Conservation (phyloP, 2,113 vertebrate species). For the Lophura nycthemera region DNA sequence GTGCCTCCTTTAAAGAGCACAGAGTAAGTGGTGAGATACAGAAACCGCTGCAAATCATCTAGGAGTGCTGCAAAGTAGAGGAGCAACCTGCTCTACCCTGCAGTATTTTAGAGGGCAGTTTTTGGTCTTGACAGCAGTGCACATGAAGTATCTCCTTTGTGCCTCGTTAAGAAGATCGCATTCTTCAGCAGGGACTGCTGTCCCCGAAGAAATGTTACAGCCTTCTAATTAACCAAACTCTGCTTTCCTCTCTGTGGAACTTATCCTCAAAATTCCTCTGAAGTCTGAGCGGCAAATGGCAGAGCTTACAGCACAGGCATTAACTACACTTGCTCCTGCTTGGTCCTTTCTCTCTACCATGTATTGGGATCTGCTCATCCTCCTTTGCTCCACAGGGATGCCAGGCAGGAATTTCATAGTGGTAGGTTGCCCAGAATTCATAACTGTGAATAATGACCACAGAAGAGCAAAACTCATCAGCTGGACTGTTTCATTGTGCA, state of each 20-base stretch:
- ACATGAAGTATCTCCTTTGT: fast-evolving
- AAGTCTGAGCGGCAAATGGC: fast-evolving
- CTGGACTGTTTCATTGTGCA: fast-evolving
- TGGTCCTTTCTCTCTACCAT: neutral
- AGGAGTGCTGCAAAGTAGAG: fast-evolving
- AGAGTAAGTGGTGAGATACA: fast-evolving
- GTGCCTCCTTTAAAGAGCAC: fast-evolving
- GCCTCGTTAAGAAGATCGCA: fast-evolving
- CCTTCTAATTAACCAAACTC: fast-evolving
- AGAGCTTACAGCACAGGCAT: fast-evolving
- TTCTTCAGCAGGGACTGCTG: too few relatives aligned
- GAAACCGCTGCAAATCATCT: fast-evolving
- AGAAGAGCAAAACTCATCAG: neutral
- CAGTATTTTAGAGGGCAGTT: fast-evolving
- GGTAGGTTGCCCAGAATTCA: too few relatives aligned
- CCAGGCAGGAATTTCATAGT: neutral
- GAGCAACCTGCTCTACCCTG: fast-evolving
- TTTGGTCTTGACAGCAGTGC: fast-evolving
- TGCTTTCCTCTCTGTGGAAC: fast-evolving
- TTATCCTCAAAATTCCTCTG: fast-evolving
- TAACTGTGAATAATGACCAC: fast-evolving
- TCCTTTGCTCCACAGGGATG: neutral
- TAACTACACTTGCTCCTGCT: fast-evolving
- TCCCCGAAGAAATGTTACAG: fast-evolving
- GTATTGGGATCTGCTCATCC: neutral